Base-by-base conservation (phyloP, 2,888 invertebrate species). In the Lycocerus yunnanus region DNA sequence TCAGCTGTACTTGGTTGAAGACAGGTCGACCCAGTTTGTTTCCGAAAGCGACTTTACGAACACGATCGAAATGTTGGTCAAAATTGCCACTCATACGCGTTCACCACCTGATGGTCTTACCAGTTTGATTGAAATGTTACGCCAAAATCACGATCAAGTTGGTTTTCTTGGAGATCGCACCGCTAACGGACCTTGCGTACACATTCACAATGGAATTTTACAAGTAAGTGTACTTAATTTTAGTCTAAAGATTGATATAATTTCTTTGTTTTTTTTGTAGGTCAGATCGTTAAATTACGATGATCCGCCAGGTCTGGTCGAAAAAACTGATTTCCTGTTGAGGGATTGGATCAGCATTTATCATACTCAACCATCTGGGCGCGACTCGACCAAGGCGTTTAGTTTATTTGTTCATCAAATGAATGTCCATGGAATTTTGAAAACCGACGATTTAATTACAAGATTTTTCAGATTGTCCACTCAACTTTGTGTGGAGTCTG, bases 391-490 rank as follows among this genome's bases (percentile, higher is more conserved):
- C 0, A 97, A 97, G 87, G 96, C 97, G 59, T 98, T 99, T 87
- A 93, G 95, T 78, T 88, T 95, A 80, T 98, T 98, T 87, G 97
- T 99, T 3, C 96, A 96, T 84, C 95, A 97, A 87, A 97, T 99
- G 97, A 98, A 98, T 86, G 91, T 95, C 83, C 95, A 96, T 82
- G 97, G 99, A 4, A 97, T 99, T 75, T 89, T 98, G 69, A 98
- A 98, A 87, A 97, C 98, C 0, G 99, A 99, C 85, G 99, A 99
- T 84, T 90, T 98, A 83, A 98, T 99, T 77, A 97, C 98, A 0
- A 89, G 98, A 73, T 99, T 99, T 89, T 98, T 99, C 90, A 92
- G 99, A 61, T 92, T 98, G 76, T 97, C 97, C 72, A 97, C 97
- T 0, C 97, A 98, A 86, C 94, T 98, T 90, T 98, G 98, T 87